Conservation (phyloP, 2,888 invertebrate species). For the Cetonia aurata region DNA sequence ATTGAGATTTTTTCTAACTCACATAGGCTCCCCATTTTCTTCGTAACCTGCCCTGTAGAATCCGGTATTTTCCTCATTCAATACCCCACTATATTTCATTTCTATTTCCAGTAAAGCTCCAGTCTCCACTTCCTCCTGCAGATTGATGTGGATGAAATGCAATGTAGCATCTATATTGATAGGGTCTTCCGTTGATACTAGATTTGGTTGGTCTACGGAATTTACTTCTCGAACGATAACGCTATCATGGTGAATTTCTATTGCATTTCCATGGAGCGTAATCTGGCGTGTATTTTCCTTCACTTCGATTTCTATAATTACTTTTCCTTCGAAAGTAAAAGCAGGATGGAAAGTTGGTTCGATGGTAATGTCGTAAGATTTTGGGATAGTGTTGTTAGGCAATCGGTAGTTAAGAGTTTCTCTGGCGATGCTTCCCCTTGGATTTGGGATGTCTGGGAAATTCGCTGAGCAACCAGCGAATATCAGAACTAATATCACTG, state of each 20-base stretch:
- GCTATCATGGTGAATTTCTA: neutral
- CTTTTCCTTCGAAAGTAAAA: conserved; percentile 47
- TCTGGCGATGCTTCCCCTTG: neutral
- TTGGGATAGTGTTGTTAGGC: conserved; percentile 47
- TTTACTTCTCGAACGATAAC: neutral
- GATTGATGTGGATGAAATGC: conserved; percentile 24
- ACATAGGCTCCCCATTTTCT: conserved; percentile 36
- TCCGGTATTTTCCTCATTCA: conserved; percentile 20
- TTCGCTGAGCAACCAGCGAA: neutral
- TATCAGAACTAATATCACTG: neutral
- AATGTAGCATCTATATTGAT: neutral
- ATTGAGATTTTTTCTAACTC: neutral
- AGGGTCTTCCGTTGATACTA: neutral
- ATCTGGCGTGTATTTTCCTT: conserved; percentile 41
- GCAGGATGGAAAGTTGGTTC: conserved; percentile 43
- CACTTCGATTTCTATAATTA: conserved; percentile 43
- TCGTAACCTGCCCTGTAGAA: conserved; percentile 43
- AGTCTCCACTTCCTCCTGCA: conserved; percentile 4
- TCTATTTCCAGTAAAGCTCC: conserved; percentile 5
- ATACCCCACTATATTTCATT: conserved; percentile 24
- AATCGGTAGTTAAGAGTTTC: conserved; percentile 35
- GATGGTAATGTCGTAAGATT: conserved; percentile 47
- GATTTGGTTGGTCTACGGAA: neutral
- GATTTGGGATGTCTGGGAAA: conserved; percentile 21
- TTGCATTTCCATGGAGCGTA: conserved; percentile 41